Percentiles rank a stretch among this genome's conserved stretches.
phyloP scores from a whole-genome alignment of 35 echinoderm and acorn worm genomes.

The Heliocidaris tuberculata region DNA sequence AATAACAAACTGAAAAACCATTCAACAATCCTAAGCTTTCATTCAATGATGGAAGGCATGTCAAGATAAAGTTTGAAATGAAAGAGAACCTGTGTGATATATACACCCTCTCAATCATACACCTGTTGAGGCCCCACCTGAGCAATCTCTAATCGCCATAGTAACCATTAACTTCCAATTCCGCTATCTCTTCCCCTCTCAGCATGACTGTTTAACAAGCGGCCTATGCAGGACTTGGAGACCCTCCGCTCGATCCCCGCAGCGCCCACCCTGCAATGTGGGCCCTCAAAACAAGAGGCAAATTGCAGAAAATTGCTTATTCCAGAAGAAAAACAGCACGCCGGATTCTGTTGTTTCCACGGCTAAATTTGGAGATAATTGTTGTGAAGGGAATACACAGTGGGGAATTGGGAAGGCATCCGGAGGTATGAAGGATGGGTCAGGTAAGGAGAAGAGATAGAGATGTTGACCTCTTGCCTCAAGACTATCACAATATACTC shows the following conservation, averaged over 20 bases:
- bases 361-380: conserved; percentile 36
- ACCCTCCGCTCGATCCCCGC: background rate
- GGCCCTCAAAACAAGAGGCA: conserved; percentile 22
- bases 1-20: background rate
- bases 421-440: background rate
- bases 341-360: background rate
- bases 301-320: conserved; percentile 41
- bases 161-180: conserved; percentile 38
- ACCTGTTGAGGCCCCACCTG: conserved; percentile 31
- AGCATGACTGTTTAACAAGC: background rate
- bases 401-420: background rate
- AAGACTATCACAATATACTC: no score
- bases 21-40: background rate
- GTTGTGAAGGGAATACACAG: background rate
- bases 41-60: background rate
- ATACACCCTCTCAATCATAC: background rate
- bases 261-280: background rate
- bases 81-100: background rate
- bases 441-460: background rate
- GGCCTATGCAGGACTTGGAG: background rate
- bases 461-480: background rate
- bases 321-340: conserved; percentile 34
- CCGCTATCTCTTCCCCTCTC: conserved; percentile 13
- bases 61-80: background rate
- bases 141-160: background rate